Conservation (phyloP, 1,140 invertebrate species). For the Drosophila oshimai region DNA sequence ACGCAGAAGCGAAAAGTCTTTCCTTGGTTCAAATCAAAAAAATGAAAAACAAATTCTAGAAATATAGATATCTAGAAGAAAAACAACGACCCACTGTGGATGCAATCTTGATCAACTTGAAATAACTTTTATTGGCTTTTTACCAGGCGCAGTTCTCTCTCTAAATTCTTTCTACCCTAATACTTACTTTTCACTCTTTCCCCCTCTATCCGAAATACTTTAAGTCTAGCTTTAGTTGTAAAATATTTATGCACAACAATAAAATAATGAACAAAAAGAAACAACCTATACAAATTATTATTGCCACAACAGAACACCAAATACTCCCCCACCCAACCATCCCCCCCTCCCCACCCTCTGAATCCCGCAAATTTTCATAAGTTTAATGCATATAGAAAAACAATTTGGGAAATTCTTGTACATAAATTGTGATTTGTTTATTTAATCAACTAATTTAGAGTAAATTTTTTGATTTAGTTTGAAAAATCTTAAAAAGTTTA, state of each 20-base stretch:
- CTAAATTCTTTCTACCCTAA: not conserved
- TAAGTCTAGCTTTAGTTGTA: conserved; percentile 74
- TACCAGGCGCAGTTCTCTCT: conserved; percentile 46
- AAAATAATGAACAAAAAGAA: conserved; percentile 69
- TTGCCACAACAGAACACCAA: conserved; percentile 36
- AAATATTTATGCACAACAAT: conserved; percentile 80
- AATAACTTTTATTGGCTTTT: conserved; percentile 21
- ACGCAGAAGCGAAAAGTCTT: conserved; percentile 55
- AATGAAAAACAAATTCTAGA: not conserved
- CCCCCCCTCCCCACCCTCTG: not conserved
- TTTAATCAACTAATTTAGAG: not conserved
- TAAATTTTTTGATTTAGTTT: not conserved
- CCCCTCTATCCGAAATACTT: conserved; percentile 35
- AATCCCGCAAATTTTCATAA: not conserved
- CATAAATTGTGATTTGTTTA: not conserved
- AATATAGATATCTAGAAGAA: not conserved
- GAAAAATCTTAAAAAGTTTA: too few relatives aligned
- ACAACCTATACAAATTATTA: conserved; percentile 49
- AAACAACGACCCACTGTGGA: conserved; percentile 28
- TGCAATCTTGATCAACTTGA: conserved; percentile 8
- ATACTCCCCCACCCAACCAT: not conserved
- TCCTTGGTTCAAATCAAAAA: conserved; percentile 68
- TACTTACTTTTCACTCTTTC: conserved; percentile 8
- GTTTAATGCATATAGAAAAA: conserved; percentile 6
- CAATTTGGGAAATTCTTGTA: conserved; percentile 3